Percentiles rank a stretch among this genome's conserved stretches.
These are phyloP conservation scores for Mechanitis mazaeus DNA, from an alignment of 2,888 invertebrate genomes.

Conservation along the genomic window DNA sequence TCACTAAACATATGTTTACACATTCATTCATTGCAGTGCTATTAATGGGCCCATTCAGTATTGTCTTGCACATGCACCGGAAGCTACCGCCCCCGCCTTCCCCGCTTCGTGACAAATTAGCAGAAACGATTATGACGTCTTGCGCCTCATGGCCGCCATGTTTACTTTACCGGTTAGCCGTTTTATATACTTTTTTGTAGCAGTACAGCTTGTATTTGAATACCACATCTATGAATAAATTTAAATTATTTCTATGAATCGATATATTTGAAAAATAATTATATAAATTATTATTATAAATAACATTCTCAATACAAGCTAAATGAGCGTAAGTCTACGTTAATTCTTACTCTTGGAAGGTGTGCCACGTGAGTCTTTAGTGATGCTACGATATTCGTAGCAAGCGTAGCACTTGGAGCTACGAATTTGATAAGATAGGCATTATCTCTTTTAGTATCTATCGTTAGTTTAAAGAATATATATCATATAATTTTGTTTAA, in stretches of 20 bases:
- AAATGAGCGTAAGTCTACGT: too few species aligned
- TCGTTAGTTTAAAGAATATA: not conserved
- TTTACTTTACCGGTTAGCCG: slow-evolving; percentile 27
- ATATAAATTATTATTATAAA: too few species aligned
- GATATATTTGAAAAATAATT: not conserved
- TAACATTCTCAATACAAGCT: too few species aligned
- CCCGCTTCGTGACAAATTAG: slow-evolving; percentile 54
- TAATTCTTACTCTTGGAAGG: too few species aligned
- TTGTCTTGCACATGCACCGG: slow-evolving; percentile 75
- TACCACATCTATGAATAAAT: not conserved
- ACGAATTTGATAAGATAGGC: slow-evolving; percentile 38
- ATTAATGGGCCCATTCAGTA: slow-evolving; percentile 72
- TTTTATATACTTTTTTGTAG: slow-evolving; percentile 20
- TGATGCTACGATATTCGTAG: slow-evolving; percentile 59
- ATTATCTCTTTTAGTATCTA: not conserved
- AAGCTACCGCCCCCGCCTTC: slow-evolving; percentile 42
- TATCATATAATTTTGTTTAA: not conserved
- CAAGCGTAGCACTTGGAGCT: slow-evolving; percentile 48
- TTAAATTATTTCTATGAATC: not conserved
- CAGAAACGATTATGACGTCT: slow-evolving; percentile 51
- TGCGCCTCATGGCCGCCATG: slow-evolving; percentile 20
- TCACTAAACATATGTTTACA: slow-evolving; percentile 63
- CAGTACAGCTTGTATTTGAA: slow-evolving; percentile 13
- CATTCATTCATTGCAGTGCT: slow-evolving; percentile 67
- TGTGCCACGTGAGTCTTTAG: slow-evolving; percentile 6